Evolutionary conservation across 2,113 vertebrate genomes (phyloP).

Genomic region (Epinephelus fuscoguttatus): DNA sequence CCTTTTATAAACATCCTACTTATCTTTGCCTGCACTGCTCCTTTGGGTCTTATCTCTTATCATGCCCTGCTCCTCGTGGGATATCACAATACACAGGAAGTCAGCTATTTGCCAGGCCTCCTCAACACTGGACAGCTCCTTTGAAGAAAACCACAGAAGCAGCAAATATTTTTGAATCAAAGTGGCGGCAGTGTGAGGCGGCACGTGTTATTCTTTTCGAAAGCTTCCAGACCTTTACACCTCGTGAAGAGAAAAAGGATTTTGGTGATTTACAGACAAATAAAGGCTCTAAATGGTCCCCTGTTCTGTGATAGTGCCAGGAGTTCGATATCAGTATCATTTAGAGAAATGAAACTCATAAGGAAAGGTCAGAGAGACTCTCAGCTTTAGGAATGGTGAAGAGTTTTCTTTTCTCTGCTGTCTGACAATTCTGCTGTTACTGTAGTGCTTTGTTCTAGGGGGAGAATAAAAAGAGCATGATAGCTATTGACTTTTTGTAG

Average conservation of each 20-base stretch:
- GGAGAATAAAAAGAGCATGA: conserved; percentile 72
- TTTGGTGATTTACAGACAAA: conserved; percentile 72
- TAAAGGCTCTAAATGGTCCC: conserved; percentile 68
- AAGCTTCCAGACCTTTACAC: conserved; percentile 39
- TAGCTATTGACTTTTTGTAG: conserved; percentile 81
- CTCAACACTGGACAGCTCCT: conserved; percentile 51
- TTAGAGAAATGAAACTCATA: conserved; percentile 72
- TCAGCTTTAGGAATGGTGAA: conserved; percentile 56
- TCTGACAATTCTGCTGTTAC: conserved; percentile 51
- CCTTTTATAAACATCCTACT: conserved; percentile 70
- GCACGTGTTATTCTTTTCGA: conserved; percentile 47
- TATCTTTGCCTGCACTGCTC: conserved; percentile 69
- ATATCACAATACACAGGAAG: conserved; percentile 75
- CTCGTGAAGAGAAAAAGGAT: conserved; percentile 42
- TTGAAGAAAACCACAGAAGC: conserved; percentile 64
- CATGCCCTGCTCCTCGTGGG: conserved; percentile 49
- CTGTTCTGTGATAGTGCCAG: conserved; percentile 52
- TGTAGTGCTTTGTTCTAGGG: conserved; percentile 70
- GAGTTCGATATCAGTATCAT: conserved; percentile 74
- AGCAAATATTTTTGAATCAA: conserved; percentile 60
- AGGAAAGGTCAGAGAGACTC: conserved; percentile 78
- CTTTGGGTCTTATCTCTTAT: conserved; percentile 69
- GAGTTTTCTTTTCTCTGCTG: conserved; percentile 57
- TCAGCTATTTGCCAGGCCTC: conserved; percentile 51
- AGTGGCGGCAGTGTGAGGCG: conserved; percentile 36